Conservation (phyloP, 2,113 vertebrate genomes). For the Chaenogobius annularis region DNA sequence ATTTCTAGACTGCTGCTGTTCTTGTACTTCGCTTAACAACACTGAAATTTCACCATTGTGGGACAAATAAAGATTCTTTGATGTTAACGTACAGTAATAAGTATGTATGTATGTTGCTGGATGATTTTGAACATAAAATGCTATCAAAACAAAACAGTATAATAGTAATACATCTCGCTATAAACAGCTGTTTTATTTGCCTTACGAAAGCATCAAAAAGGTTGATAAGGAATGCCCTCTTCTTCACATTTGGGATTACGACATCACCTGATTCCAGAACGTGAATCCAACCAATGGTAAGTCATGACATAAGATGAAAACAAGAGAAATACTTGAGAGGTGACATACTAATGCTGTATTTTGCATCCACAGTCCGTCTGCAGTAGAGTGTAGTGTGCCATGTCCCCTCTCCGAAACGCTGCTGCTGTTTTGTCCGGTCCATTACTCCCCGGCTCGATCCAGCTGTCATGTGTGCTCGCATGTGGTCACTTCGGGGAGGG, state of each 20-base stretch:
- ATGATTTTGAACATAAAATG: not conserved
- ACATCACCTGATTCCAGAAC: not conserved
- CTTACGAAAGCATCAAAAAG: not conserved
- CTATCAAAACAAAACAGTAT: not conserved
- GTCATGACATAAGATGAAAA: constrained; percentile 1
- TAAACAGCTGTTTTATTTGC: not conserved
- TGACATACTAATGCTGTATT: constrained; percentile 48
- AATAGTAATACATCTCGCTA: not conserved
- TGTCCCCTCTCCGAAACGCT: constrained; percentile 26
- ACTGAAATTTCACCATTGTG: too few relatives aligned
- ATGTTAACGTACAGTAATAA: too few relatives aligned
- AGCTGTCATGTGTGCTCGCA: constrained; percentile 77
- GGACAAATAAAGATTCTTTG: too few relatives aligned
- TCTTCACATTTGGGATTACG: not conserved
- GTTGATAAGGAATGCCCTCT: not conserved
- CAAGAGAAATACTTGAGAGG: constrained; percentile 42
- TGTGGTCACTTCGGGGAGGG: constrained; percentile 70
- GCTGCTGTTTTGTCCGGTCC: not conserved
- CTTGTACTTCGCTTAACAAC: too few relatives aligned
- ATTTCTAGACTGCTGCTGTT: too few relatives aligned
- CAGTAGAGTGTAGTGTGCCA: constrained; percentile 36
- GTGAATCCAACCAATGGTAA: not conserved
- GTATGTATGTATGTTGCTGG: not conserved
- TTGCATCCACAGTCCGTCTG: constrained; percentile 52
- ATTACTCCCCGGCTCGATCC: not conserved